These are phyloP conservation scores for Arothron firmamentum DNA, from an alignment of 2,113 vertebrate species.

Conservation along the genomic window DNA sequence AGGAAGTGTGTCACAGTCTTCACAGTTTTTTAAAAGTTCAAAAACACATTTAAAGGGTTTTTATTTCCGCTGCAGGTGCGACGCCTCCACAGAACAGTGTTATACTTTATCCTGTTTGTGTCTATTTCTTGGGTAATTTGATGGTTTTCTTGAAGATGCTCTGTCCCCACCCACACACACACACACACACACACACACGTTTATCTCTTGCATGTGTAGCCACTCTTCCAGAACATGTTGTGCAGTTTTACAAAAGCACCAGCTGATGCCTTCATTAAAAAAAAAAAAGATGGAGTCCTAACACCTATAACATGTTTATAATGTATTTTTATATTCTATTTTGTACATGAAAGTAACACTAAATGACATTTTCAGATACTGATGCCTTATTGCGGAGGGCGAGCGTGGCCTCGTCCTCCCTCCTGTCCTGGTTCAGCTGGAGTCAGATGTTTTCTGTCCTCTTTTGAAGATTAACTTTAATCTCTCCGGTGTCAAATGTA, in stretches of 20 bases:
- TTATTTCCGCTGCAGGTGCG: neutral
- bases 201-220: constrained; percentile 47
- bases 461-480: constrained; percentile 83
- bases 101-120: constrained; percentile 67
- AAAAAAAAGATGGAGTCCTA: constrained; percentile 83
- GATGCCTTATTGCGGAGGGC: constrained; percentile 67
- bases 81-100: constrained; percentile 78
- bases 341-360: constrained; percentile 98
- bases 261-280: constrained; percentile 86
- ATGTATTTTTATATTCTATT: constrained; percentile 99
- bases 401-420: constrained; percentile 51
- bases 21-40: neutral
- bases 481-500: constrained; percentile 87
- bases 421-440: constrained; percentile 56
- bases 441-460: constrained; percentile 86
- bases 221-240: constrained; percentile 70
- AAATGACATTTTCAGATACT: constrained; percentile 91
- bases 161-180: constrained; percentile 11
- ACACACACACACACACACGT: constrained; percentile 18
- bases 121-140: constrained; percentile 31
- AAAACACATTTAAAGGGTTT: neutral
- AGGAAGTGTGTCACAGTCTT: neutral
- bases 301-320: constrained; percentile 99
- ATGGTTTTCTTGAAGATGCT: constrained; percentile 35
- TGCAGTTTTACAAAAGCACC: constrained; percentile 59